Evolutionary conservation across 2,797 vertebrate species (phyloP), one percentile per base, ranked within the genome.

Genomic region (Cossypha caffra): DNA sequence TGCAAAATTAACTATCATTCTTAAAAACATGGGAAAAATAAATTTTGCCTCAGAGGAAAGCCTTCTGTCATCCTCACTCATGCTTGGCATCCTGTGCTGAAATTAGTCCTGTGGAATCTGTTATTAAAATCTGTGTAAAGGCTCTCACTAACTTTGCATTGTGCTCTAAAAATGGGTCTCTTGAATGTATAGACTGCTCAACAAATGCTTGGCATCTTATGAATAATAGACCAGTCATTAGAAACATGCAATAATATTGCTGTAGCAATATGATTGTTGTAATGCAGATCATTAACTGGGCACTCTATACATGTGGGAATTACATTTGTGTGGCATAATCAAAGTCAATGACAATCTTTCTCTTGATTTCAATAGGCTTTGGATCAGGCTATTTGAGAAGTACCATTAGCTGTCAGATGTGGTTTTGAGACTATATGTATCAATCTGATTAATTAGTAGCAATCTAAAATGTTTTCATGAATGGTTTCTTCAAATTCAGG

Each of bases 371-470:
- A 94, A 80, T 93, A 83, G 82, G 43, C 61, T 94, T 91, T 95
- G 78, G 45, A 93, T 83, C 85, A 86, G 72, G 72, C 77, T 85
- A 26, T 91, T 80, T 92, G 75, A 54, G 26, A 90, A 95, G 84
- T 74, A 57, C 84, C 81, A 88, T 96, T 94, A 95, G 42, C 87
- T 95, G 93, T 96, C 95, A 95, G 89, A 94, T 95, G 89, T 64
- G 85, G 9, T 90, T 96, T 95, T 95, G 89, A 95, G 68, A 77
- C 78, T 85, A n/a, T 91, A 85, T 78, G 54, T 89, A 90, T 95
- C 94, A 88, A 94, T 96, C 91, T 88, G 89, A 89, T 95, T 92
- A 95, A 96, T 97, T 97, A 91, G 72, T 23, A 80, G 87, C 75
- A 91, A 91, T 95, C 91, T 90, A 61, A 95, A 91, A 90, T 96